Evolutionary conservation across 2,113 vertebrate species (phyloP).

Genomic region (Zosterops borbonicus): DNA sequence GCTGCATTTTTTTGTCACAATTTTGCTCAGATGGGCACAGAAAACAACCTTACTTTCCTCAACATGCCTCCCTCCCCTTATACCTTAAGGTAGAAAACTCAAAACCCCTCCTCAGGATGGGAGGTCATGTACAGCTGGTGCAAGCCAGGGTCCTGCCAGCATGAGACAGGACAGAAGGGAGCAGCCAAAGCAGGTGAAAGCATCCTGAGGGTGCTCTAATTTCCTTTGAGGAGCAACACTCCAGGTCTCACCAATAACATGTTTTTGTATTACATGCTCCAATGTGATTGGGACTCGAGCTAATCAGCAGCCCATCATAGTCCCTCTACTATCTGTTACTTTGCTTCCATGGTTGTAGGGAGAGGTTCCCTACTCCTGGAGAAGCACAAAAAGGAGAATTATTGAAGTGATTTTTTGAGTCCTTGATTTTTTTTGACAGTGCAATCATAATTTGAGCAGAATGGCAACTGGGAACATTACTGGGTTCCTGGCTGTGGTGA

Average conservation of each 20-base stretch:
- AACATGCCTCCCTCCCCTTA: accelerated
- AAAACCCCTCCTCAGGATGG: not conserved
- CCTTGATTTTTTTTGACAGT: not conserved
- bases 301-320: not conserved
- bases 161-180: not conserved
- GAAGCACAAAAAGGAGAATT: not conserved
- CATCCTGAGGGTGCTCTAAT: not conserved
- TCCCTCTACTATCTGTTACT: not conserved
- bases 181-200: not conserved
- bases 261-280: not conserved
- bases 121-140: not conserved
- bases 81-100: not conserved
- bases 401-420: not conserved
- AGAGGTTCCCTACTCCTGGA: not conserved
- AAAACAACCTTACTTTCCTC: not conserved
- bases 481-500: not conserved
- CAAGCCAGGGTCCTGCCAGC: not conserved
- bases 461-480: not conserved
- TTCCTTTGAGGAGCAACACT: not conserved
- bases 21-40: not conserved
- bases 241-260: accelerated
- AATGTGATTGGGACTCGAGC: not conserved
- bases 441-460: not conserved
- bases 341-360: not conserved
- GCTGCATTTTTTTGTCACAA: not conserved